A percentile compares a stretch with the other conserved stretches of the same genome.
phyloP scores from a whole-genome alignment of 2,888 invertebrate genomes.

The Lasioglossum villosulum region DNA sequence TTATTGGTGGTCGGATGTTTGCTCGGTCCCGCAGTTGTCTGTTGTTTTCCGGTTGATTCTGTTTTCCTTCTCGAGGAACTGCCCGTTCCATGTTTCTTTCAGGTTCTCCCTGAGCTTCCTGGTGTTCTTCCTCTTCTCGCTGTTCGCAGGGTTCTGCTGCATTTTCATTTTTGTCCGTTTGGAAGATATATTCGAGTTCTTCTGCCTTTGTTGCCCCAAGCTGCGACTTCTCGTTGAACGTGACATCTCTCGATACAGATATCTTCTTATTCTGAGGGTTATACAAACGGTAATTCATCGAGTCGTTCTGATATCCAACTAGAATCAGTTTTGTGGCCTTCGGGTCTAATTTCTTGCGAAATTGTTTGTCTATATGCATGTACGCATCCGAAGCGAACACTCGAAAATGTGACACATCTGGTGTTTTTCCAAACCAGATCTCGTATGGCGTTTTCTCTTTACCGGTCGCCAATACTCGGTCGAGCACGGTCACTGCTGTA shows the following conservation, averaged over 20 bases:
- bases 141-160: neutral
- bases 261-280: neutral
- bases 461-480: neutral
- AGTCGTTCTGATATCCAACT: conserved; percentile 14
- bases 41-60: too few relatives aligned
- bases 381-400: neutral
- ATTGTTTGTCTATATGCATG: neutral
- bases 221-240: conserved; percentile 1
- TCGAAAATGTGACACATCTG: neutral
- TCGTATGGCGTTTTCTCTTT: conserved; percentile 9
- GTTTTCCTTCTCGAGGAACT: neutral
- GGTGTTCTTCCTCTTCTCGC: neutral
- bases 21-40: too few relatives aligned
- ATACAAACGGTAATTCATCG: neutral
- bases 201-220: neutral
- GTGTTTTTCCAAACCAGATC: neutral
- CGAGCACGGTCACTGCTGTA: neutral
- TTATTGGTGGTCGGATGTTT: neutral
- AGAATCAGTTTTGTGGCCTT: neutral
- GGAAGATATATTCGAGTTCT: neutral
- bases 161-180: neutral
- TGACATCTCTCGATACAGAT: neutral
- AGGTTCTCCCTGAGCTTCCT: neutral
- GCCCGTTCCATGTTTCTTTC: neutral
- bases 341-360: neutral